phyloP scores from a whole-genome alignment of 2,797 vertebrate genomes.

The Serranus cabrilla region DNA sequence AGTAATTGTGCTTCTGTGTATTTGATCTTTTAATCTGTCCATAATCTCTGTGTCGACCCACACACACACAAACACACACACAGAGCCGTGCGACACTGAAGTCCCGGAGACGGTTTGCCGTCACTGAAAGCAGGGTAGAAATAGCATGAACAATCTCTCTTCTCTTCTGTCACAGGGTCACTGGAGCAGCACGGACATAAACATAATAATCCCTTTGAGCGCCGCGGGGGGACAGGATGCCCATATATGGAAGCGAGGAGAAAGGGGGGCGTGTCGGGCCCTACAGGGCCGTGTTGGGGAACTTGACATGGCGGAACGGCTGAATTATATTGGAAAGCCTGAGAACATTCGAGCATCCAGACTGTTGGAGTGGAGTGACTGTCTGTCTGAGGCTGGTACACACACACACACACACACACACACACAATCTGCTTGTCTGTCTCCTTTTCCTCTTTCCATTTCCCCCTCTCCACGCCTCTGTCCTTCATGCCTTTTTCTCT shows the following conservation, averaged over 20 bases:
- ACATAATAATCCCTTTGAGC: conserved; percentile 82
- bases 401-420: conserved; percentile 31
- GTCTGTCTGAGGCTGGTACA: conserved; percentile 59
- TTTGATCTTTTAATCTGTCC: conserved; percentile 35
- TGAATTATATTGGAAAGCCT: conserved; percentile 83
- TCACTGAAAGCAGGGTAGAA: conserved; percentile 43
- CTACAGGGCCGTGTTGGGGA: conserved; percentile 70
- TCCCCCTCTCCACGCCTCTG: conserved; percentile 59
- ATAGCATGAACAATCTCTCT: conserved; percentile 63
- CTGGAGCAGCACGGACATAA: conserved; percentile 74
- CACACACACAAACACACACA: conserved; percentile 18
- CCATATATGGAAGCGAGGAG: conserved; percentile 81
- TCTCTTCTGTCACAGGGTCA: conserved; percentile 69
- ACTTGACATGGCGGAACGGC: conserved; percentile 80
- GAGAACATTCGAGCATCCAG: conserved; percentile 81
- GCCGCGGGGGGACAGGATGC: conserved; percentile 69
- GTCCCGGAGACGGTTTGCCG: conserved; percentile 36
- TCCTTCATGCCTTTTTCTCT: conserved; percentile 69
- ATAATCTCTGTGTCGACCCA: conserved; percentile 3
- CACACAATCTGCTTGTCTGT: conserved; percentile 41
- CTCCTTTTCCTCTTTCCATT: conserved; percentile 48
- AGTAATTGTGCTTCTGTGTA: not conserved
- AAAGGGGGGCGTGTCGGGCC: conserved; percentile 82
- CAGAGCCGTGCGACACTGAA: conserved; percentile 21
- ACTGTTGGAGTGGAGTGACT: conserved; percentile 67